A percentile compares a stretch with the other conserved stretches of the same genome.
Evolutionary conservation across 2,888 invertebrate species (phyloP).

Genomic region (Drosophila nr. perissopoda): DNA sequence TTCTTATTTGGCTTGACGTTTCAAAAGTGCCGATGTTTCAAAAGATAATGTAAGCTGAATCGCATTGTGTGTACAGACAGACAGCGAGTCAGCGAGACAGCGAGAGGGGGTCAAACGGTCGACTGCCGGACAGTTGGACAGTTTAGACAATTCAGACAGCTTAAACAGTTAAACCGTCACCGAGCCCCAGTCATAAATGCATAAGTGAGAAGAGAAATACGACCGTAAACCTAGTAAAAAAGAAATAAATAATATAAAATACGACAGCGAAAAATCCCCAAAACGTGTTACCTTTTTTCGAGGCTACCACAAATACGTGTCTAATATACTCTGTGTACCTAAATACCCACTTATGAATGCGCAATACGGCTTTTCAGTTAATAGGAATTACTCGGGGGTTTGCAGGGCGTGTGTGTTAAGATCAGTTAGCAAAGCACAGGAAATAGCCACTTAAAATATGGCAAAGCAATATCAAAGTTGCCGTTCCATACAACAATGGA

Average conservation of each 20-base stretch:
- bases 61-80: slow-evolving; percentile 49
- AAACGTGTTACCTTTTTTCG: slow-evolving; percentile 68
- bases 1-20: slow-evolving; percentile 79
- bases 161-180: slow-evolving; percentile 39
- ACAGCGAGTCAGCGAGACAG: slow-evolving; percentile 12
- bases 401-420: slow-evolving; percentile 9
- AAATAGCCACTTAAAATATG: neutral
- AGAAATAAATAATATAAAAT: slow-evolving; percentile 35
- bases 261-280: slow-evolving; percentile 48
- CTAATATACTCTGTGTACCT: slow-evolving; percentile 22
- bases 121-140: slow-evolving; percentile 25
- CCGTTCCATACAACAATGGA: neutral
- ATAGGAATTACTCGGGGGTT: slow-evolving; percentile 14
- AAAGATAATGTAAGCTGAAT: slow-evolving; percentile 77
- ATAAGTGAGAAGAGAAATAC: slow-evolving; percentile 56
- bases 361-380: slow-evolving; percentile 22
- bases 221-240: slow-evolving; percentile 50
- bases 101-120: slow-evolving; percentile 17
- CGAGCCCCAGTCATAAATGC: slow-evolving; percentile 61
- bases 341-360: slow-evolving; percentile 17
- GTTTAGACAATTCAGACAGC: slow-evolving; percentile 25
- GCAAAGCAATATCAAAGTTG: neutral
- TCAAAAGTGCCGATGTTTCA: slow-evolving; percentile 80
- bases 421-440: slow-evolving; percentile 4
- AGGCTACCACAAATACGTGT: slow-evolving; percentile 64